A percentile compares a stretch with the other conserved stretches of the same genome.
Conservation (phyloP, 1,140 invertebrate species). For the Drosophila repleta region DNA sequence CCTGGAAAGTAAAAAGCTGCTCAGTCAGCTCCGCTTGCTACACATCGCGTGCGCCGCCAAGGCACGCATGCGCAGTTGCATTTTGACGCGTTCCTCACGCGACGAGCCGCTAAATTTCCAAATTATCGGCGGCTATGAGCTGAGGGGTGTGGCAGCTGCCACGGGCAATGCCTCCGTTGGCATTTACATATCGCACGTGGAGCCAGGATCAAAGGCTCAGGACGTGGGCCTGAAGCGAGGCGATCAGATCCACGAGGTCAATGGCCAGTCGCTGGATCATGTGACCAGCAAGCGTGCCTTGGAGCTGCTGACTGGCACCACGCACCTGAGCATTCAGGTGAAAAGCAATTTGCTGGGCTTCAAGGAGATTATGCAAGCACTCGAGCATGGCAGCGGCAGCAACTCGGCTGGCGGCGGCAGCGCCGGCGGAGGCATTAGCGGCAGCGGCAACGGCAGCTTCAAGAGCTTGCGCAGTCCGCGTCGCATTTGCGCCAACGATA, state of each 20-base stretch:
- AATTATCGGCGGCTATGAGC: slow-evolving; percentile 96
- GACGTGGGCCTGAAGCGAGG: slow-evolving; percentile 98
- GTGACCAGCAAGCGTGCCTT: slow-evolving; percentile 95
- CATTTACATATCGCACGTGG: slow-evolving; percentile 97
- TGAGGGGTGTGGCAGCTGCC: slow-evolving; percentile 82
- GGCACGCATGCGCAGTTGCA: slow-evolving; percentile 95
- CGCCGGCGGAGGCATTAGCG: slow-evolving; percentile 32
- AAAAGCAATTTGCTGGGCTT: slow-evolving; percentile 96
- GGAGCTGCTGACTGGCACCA: slow-evolving; percentile 96
- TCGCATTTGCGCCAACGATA: slow-evolving; percentile 81
- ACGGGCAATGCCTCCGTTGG: slow-evolving; percentile 88
- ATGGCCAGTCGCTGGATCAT: slow-evolving; percentile 97
- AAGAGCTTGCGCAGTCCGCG: slow-evolving; percentile 70
- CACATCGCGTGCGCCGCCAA: slow-evolving; percentile 99
- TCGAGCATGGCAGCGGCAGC: slow-evolving; percentile 87
- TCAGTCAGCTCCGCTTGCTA: slow-evolving; percentile 91
- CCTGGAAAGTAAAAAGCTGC: slow-evolving; percentile 93
- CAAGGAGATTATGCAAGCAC: slow-evolving; percentile 93
- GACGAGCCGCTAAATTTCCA: slow-evolving; percentile 97
- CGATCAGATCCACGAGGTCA: slow-evolving; percentile 98
- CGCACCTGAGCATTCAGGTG: slow-evolving; percentile 97
- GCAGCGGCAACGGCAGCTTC: slow-evolving; percentile 52
- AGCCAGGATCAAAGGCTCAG: slow-evolving; percentile 96
- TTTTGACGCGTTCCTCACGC: slow-evolving; percentile 94
- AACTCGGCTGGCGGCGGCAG: slow-evolving; percentile 63